Conservation (phyloP, 1,140 invertebrate species). For the Gryllus bimaculatus region DNA sequence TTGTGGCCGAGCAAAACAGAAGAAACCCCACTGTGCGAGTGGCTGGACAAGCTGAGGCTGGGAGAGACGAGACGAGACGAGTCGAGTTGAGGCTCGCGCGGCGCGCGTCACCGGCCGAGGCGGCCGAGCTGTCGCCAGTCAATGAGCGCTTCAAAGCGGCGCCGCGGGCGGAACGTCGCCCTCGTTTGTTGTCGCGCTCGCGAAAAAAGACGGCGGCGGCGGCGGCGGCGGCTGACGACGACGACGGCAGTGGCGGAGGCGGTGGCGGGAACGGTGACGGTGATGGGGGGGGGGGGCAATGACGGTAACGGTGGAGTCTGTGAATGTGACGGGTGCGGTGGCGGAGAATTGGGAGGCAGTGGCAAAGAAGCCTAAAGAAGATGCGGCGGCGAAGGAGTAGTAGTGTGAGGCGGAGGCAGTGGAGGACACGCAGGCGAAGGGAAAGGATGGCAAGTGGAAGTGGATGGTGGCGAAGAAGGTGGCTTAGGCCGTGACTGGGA, state of each 20-base stretch:
- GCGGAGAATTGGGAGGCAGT: neutral
- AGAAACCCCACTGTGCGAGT: too few relatives aligned
- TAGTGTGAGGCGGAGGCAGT: neutral
- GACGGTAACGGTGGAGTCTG: neutral
- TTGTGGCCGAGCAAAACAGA: too few relatives aligned
- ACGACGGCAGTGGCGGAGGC: neutral
- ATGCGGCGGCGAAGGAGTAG: neutral
- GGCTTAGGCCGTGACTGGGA: neutral
- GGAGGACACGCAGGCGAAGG: neutral
- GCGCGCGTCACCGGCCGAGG: too few relatives aligned
- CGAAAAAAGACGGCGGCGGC: neutral
- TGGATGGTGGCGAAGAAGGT: neutral
- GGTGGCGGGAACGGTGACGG: neutral
- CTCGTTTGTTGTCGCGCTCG: too few relatives aligned
- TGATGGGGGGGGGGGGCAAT: too few relatives aligned
- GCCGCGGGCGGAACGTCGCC: too few relatives aligned
- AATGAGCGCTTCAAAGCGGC: too few relatives aligned
- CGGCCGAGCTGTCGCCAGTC: too few relatives aligned
- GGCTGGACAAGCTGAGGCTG: too few relatives aligned
- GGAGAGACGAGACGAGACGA: too few relatives aligned
- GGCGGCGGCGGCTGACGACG: neutral
- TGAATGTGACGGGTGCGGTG: neutral
- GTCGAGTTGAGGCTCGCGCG: too few relatives aligned
- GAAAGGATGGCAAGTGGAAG: neutral
- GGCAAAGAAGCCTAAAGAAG: neutral